A percentile compares a stretch with the other conserved stretches of the same genome.
Conservation (phyloP, 2,113 vertebrate genomes). For the Nannospalax galili region DNA sequence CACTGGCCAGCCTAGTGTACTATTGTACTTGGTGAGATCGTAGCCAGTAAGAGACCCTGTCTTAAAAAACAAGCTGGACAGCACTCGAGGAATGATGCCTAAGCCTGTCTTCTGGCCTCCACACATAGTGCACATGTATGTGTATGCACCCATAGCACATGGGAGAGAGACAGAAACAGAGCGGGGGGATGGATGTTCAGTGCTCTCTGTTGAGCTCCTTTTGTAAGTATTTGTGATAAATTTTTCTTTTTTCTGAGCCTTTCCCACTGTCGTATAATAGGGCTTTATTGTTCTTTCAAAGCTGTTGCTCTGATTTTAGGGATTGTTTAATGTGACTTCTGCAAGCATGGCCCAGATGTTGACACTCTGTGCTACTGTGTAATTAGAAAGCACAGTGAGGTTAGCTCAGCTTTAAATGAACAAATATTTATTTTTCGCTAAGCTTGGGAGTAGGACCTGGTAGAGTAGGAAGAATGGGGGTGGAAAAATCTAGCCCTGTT, state of each 20-base stretch:
- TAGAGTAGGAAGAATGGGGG: not conserved
- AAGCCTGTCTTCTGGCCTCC: not conserved
- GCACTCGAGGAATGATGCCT: not conserved
- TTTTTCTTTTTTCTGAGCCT: conserved; percentile 28
- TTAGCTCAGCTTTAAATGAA: conserved; percentile 20
- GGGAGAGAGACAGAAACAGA: not conserved
- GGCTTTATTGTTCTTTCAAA: not conserved
- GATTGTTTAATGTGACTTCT: conserved; percentile 35
- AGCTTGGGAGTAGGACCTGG: not conserved
- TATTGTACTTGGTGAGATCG: not conserved
- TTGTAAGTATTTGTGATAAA: conserved; percentile 48
- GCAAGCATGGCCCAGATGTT: not conserved
- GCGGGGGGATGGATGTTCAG: too few relatives aligned
- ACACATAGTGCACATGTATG: too few relatives aligned
- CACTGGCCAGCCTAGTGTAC: too few relatives aligned
- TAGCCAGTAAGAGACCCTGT: not conserved
- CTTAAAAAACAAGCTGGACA: not conserved
- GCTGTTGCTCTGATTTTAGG: not conserved
- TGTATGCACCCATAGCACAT: not conserved
- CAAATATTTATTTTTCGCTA: conserved; percentile 53
- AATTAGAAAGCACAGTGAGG: not conserved
- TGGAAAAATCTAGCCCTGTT: not conserved
- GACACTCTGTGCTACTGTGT: not conserved
- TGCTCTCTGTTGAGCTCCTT: conserved; percentile 9
- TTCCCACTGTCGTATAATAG: not conserved